Evolutionary conservation across 2,888 invertebrate species (phyloP).

Genomic region (Amorpha juglandis): DNA sequence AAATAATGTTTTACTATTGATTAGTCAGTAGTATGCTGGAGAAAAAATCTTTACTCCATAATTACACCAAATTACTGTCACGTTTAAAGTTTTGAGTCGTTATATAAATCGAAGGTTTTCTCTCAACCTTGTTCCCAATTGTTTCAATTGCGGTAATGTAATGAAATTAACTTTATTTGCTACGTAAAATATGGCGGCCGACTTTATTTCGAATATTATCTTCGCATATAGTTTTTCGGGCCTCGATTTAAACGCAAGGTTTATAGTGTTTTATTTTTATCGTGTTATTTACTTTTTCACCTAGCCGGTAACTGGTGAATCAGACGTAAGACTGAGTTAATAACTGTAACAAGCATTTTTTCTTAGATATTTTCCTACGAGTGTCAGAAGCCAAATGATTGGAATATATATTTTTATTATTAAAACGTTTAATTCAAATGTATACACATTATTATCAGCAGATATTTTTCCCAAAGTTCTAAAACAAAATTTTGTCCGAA

Average conservation of each 20-base stretch:
- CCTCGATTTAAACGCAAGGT: background rate
- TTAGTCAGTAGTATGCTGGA: no score
- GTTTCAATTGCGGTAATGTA: slow-evolving; percentile 14
- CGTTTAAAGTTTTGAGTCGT: slow-evolving; percentile 5
- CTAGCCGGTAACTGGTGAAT: no score
- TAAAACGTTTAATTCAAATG: no score
- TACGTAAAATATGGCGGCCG: slow-evolving; percentile 26
- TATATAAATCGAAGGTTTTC: slow-evolving; percentile 20
- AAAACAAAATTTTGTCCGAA: no score
- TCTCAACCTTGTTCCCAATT: slow-evolving; percentile 18
- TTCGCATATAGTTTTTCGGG: background rate
- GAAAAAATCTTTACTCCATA: background rate
- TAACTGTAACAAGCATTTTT: no score
- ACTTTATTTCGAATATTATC: slow-evolving; percentile 14
- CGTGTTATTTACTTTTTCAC: background rate
- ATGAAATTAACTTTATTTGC: slow-evolving; percentile 16
- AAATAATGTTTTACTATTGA: no score
- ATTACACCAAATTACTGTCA: background rate
- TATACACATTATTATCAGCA: no score
- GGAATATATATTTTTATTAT: no score
- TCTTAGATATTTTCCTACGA: no score
- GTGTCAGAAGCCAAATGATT: no score
- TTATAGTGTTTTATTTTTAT: background rate
- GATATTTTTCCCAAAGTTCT: no score
- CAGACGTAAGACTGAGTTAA: no score